These are phyloP conservation scores for Nyctibius bracteatus DNA, from an alignment of 2,113 vertebrate species.

Conservation along the genomic window DNA sequence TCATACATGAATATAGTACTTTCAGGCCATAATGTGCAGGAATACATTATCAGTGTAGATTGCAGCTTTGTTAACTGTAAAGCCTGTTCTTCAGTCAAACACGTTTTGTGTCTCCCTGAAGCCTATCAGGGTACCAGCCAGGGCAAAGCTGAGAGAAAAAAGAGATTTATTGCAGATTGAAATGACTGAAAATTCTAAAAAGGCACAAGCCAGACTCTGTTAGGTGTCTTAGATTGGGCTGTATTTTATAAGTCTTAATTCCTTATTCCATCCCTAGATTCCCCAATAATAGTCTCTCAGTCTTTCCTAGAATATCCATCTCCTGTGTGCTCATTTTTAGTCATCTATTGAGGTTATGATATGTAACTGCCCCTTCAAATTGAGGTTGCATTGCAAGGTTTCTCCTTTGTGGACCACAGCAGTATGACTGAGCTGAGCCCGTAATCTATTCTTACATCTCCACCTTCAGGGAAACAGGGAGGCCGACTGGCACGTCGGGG, in stretches of 20 bases:
- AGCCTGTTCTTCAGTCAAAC: background rate
- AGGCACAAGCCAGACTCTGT: background rate
- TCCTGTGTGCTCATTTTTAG: background rate
- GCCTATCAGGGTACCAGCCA: background rate
- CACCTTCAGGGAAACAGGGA: background rate
- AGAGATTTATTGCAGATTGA: background rate
- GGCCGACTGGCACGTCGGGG: background rate
- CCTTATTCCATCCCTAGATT: background rate
- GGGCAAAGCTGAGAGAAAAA: background rate
- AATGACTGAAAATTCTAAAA: background rate
- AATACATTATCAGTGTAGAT: background rate
- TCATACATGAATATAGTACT: background rate
- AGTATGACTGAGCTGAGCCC: slow-evolving; percentile 35
- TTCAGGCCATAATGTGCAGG: background rate
- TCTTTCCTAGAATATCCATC: background rate
- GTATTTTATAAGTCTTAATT: background rate
- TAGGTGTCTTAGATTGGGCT: background rate
- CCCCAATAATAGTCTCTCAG: background rate
- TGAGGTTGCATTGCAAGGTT: background rate
- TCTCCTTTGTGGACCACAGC: background rate
- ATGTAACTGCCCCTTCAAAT: background rate
- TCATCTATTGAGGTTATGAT: background rate
- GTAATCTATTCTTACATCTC: background rate
- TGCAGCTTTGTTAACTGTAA: background rate
- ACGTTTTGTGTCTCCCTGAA: background rate